Conservation (phyloP, 1,140 invertebrate genomes). For the Papilio aristodemus region DNA sequence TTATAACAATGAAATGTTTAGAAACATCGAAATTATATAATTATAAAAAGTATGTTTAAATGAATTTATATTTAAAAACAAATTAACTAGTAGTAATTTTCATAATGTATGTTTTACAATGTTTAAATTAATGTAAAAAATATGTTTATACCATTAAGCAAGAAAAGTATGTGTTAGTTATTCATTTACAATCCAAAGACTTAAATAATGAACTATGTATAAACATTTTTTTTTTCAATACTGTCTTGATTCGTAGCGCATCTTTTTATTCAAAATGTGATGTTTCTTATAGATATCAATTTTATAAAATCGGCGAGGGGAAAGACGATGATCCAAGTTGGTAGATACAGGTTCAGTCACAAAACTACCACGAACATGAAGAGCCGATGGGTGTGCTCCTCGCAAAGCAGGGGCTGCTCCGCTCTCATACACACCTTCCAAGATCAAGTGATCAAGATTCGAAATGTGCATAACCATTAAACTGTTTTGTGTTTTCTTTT, state of each 20-base stretch:
- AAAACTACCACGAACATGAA: conserved; percentile 37
- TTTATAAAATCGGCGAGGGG: conserved; percentile 43
- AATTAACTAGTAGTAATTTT: no score
- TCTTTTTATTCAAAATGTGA: not conserved
- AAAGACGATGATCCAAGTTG: conserved; percentile 43
- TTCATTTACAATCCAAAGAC: no score
- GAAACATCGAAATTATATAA: no score
- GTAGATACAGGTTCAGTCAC: conserved; percentile 46
- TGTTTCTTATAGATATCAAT: conserved; percentile 33
- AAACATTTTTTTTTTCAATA: not conserved
- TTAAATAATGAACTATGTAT: not conserved
- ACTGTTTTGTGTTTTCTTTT: conserved; percentile 25
- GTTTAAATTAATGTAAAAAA: no score
- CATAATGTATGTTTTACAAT: no score
- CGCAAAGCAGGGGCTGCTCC: conserved; percentile 41
- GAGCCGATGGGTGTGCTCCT: conserved; percentile 52
- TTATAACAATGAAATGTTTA: no score
- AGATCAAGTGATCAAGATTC: conserved; percentile 36
- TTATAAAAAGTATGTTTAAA: no score
- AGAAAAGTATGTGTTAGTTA: no score
- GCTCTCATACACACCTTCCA: conserved; percentile 35
- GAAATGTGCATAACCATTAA: conserved; percentile 23
- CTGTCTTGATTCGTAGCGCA: no score
- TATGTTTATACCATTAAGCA: no score
- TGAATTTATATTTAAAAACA: no score